Conservation (phyloP, 35 echinoderm and acorn worm genomes). For the Lytechinus variegatus region DNA sequence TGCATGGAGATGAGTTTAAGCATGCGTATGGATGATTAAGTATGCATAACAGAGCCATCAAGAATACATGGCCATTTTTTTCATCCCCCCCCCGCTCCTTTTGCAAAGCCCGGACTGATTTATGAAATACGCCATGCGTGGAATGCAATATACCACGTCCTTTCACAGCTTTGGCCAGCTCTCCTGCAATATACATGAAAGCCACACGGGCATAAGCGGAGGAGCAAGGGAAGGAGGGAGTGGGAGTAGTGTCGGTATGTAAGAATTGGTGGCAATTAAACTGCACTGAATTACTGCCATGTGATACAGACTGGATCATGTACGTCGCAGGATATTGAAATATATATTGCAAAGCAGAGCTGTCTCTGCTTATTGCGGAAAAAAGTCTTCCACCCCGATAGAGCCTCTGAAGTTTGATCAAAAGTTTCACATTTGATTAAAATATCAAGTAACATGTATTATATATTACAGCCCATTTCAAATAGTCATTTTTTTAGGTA, state of each 20-base stretch:
- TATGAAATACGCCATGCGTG: constrained; percentile 17
- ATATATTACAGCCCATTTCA: too few species aligned
- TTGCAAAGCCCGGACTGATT: neutral
- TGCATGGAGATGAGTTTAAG: neutral
- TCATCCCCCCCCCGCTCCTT: neutral
- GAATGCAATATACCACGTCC: neutral
- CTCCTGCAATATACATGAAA: neutral
- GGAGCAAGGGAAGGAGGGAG: neutral
- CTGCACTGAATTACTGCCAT: neutral
- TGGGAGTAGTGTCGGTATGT: neutral
- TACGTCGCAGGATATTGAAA: neutral
- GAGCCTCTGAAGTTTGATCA: neutral
- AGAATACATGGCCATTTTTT: neutral
- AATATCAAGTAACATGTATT: too few species aligned
- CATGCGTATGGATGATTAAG: neutral
- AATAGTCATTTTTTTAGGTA: too few species aligned
- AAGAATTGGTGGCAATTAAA: neutral
- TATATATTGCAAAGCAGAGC: neutral
- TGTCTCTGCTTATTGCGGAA: neutral
- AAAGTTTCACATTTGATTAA: too few species aligned
- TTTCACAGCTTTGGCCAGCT: neutral
- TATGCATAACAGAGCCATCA: constrained; percentile 1
- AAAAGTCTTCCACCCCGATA: neutral
- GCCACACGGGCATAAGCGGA: neutral
- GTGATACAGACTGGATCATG: neutral